These are phyloP conservation scores for Penaeus japonicus DNA, from an alignment of 1,140 invertebrate genomes.

Conservation along the genomic window DNA sequence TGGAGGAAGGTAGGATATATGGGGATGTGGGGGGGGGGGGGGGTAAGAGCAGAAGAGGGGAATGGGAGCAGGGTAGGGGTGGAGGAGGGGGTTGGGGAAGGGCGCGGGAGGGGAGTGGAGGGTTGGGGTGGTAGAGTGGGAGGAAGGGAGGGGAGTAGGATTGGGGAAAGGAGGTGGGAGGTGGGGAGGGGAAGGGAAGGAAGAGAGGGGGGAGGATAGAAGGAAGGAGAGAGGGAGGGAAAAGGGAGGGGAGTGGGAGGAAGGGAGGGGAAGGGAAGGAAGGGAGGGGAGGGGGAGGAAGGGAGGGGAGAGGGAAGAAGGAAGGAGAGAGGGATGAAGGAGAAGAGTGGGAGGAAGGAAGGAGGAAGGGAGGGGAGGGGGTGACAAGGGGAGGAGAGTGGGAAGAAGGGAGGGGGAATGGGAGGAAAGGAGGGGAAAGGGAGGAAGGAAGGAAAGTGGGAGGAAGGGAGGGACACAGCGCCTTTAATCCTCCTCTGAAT, in stretches of 20 bases:
- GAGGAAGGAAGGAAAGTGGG: too few species aligned
- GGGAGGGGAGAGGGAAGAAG: background rate
- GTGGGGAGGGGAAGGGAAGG: too few species aligned
- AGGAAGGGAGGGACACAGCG: too few species aligned
- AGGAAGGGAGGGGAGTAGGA: background rate
- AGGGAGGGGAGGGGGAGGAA: background rate
- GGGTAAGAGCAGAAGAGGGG: background rate
- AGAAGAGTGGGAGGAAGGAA: background rate
- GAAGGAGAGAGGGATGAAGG: background rate
- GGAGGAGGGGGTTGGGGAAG: background rate
- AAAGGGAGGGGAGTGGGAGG: background rate
- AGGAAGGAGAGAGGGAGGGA: background rate
- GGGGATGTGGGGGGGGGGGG: background rate
- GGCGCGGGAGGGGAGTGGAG: background rate
- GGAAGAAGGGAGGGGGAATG: background rate
- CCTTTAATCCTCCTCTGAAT: too few species aligned
- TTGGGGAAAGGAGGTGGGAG: too few species aligned
- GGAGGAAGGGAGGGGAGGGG: background rate
- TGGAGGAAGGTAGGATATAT: constrained; percentile 62
- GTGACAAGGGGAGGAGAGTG: too few species aligned
- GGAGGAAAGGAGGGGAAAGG: background rate
- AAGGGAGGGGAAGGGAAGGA: background rate
- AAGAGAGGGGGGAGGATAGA: background rate
- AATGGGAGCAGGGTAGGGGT: background rate
- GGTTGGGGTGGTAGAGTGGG: background rate